Conservation (phyloP, 2,888 invertebrate species). For the Plusia festucae region DNA sequence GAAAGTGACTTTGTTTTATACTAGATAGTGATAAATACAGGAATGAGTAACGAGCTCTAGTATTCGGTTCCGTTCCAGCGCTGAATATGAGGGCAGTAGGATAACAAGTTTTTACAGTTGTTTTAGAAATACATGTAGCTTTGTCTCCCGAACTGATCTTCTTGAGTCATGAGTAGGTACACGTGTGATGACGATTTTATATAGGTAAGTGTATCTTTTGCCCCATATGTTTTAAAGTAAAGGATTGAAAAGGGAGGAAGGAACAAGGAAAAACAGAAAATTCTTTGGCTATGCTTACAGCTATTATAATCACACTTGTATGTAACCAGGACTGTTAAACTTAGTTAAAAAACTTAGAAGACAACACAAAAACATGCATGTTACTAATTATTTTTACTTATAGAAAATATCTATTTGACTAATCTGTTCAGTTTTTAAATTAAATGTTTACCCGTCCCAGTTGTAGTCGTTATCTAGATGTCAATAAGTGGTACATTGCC, state of each 20-base stretch:
- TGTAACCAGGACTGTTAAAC: too few relatives aligned
- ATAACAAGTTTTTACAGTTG: conserved; percentile 13
- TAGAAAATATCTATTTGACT: background rate
- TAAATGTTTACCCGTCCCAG: background rate
- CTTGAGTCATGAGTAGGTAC: conserved; percentile 43
- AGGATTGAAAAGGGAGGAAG: too few relatives aligned
- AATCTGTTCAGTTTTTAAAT: background rate
- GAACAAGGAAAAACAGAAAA: too few relatives aligned
- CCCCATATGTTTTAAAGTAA: conserved; percentile 19
- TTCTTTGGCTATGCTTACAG: too few relatives aligned
- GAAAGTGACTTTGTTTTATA: too few relatives aligned
- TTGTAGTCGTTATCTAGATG: background rate
- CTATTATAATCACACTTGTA: too few relatives aligned
- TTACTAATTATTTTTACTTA: too few relatives aligned
- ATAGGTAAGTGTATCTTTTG: conserved; percentile 23
- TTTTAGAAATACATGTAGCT: conserved; percentile 13
- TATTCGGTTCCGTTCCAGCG: conserved; percentile 7
- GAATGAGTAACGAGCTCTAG: background rate
- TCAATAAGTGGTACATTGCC: background rate
- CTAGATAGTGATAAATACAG: conserved; percentile 19
- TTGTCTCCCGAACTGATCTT: conserved; percentile 30
- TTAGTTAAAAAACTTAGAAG: too few relatives aligned
- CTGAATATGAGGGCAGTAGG: conserved; percentile 8
- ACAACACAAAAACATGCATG: too few relatives aligned
- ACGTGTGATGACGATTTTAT: conserved; percentile 21